Evolutionary conservation across 2,113 vertebrate genomes (phyloP).

Genomic region (Prochilodus magdalenae): DNA sequence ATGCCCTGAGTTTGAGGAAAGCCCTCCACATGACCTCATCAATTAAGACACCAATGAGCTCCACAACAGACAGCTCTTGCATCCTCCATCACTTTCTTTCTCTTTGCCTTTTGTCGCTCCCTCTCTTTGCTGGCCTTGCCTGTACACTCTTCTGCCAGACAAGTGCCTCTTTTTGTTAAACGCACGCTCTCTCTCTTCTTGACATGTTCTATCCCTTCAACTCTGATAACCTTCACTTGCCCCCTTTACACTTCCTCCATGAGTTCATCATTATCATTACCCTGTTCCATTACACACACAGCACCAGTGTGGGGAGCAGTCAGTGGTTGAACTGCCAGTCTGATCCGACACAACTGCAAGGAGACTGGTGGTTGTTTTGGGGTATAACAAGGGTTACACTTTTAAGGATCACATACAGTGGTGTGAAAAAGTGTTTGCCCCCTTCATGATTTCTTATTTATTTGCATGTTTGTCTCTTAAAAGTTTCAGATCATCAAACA

Average conservation of each 20-base stretch:
- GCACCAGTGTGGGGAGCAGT: background rate
- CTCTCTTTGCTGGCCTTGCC: slow-evolving; percentile 43
- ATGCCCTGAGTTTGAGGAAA: slow-evolving; percentile 64
- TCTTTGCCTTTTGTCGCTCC: slow-evolving; percentile 41
- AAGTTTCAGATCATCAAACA: no score
- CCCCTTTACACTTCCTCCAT: slow-evolving; percentile 36
- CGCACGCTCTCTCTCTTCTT: slow-evolving; percentile 35
- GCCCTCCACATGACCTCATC: slow-evolving; percentile 77
- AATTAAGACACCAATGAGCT: slow-evolving; percentile 70
- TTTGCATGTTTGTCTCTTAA: no score
- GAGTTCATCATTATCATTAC: slow-evolving; percentile 26
- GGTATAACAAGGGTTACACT: background rate
- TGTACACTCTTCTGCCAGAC: slow-evolving; percentile 52
- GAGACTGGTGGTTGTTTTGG: no score
- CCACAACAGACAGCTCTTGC: slow-evolving; percentile 63
- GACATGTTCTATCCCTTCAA: slow-evolving; percentile 49
- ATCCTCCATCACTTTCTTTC: slow-evolving; percentile 55
- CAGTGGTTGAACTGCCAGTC: background rate
- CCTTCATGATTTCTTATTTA: no score
- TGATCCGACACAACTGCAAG: background rate
- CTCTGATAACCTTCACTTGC: slow-evolving; percentile 51
- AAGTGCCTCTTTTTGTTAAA: slow-evolving; percentile 34
- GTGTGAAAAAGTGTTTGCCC: no score
- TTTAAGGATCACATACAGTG: background rate
- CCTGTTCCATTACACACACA: slow-evolving; percentile 5